Percentiles rank a stretch among this genome's conserved stretches.
Conservation (phyloP, 2,797 vertebrate genomes). For the Mormyrus proboscirostris region DNA sequence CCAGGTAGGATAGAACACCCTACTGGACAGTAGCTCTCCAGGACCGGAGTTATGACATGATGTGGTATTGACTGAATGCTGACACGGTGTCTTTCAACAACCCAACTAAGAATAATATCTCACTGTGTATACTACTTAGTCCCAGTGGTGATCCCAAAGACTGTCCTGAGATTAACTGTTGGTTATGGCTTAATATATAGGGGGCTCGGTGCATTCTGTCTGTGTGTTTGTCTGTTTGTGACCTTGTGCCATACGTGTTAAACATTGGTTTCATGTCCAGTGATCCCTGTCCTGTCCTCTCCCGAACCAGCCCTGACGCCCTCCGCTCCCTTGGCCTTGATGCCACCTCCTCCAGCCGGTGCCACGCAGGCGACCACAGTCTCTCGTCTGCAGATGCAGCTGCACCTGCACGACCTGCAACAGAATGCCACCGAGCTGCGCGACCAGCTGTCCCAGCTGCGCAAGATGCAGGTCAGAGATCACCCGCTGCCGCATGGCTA, state of each 20-base stretch:
- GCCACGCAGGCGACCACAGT: conserved; percentile 72
- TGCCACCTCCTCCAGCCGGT: conserved; percentile 68
- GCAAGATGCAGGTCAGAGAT: conserved; percentile 77
- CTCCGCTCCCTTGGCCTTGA: conserved; percentile 73
- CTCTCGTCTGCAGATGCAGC: conserved; percentile 87
- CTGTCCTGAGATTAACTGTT: background rate
- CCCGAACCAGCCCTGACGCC: conserved; percentile 63
- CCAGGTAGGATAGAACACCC: background rate
- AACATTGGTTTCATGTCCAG: background rate
- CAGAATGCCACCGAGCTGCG: conserved; percentile 83
- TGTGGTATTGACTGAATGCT: background rate
- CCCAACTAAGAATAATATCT: background rate
- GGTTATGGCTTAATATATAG: background rate
- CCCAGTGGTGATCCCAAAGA: background rate
- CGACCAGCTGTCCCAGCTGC: conserved; percentile 82
- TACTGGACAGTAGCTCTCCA: background rate
- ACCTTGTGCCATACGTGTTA: background rate
- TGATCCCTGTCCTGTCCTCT: conserved; percentile 23
- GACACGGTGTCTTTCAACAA: background rate
- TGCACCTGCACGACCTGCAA: conserved; percentile 86
- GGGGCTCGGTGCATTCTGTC: background rate
- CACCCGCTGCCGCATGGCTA: background rate
- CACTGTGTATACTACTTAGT: background rate
- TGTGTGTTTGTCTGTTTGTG: conserved; percentile 22
- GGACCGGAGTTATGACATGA: background rate